Conservation (phyloP, 2,113 vertebrate genomes). For the Dinomys branickii region DNA sequence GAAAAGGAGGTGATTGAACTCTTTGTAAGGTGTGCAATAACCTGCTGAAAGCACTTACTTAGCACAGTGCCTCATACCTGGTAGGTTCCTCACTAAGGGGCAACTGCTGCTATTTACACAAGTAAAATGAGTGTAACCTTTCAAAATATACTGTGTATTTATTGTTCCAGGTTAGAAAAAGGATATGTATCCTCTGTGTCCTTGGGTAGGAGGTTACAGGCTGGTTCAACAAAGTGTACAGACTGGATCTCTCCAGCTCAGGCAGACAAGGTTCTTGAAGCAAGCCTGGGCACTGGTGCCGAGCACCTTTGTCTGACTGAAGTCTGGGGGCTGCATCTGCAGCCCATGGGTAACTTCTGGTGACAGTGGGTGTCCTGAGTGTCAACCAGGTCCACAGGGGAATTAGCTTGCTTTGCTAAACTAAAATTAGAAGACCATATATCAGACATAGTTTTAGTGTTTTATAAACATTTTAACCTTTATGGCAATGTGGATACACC, state of each 20-base stretch:
- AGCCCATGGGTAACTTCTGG: rapidly evolving
- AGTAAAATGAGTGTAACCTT: background rate
- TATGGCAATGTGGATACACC: background rate
- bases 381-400: background rate
- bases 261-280: background rate
- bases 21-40: background rate
- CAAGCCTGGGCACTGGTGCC: background rate
- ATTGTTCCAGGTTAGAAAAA: background rate
- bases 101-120: background rate
- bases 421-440: background rate
- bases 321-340: background rate
- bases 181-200: background rate
- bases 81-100: background rate
- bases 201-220: background rate
- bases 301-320: background rate
- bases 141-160: background rate
- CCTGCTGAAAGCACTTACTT: too few species aligned
- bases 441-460: background rate
- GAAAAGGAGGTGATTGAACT: background rate
- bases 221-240: background rate
- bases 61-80: background rate
- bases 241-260: background rate
- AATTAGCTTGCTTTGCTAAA: background rate
- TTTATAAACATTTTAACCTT: background rate
- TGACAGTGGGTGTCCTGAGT: background rate